phyloP scores from a whole-genome alignment of 2,797 vertebrate genomes.

The Anolis apletophallus region DNA sequence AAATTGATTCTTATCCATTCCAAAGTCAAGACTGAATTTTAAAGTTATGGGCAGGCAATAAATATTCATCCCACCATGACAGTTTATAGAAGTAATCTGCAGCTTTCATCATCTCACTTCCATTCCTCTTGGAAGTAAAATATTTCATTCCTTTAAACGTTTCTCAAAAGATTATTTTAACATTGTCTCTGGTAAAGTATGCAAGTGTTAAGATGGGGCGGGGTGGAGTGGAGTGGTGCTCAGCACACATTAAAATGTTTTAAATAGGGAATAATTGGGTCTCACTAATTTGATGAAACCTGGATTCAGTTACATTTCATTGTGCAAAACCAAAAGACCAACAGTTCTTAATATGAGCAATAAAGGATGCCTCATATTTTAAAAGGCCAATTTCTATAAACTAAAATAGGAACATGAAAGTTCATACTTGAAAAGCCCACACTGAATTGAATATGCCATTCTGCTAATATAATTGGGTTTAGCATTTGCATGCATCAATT shows the following conservation, averaged over 20 bases:
- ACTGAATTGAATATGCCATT: slow-evolving; percentile 14
- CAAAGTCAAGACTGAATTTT: not conserved
- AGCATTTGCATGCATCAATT: slow-evolving; percentile 18
- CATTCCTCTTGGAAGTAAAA: slow-evolving; percentile 11
- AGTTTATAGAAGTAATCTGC: not conserved
- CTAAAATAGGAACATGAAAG: slow-evolving; percentile 8
- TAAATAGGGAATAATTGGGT: not conserved
- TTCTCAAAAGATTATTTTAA: not conserved
- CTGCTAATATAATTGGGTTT: slow-evolving; percentile 23
- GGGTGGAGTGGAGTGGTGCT: no score
- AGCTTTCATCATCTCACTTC: not conserved
- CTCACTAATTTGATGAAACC: slow-evolving; percentile 3
- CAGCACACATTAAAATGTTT: not conserved
- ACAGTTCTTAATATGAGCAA: slow-evolving; percentile 22
- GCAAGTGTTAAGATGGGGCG: not conserved
- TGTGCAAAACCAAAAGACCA: slow-evolving; percentile 20
- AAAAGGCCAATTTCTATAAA: not conserved
- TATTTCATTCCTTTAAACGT: not conserved
- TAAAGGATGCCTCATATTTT: not conserved
- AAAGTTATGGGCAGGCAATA: not conserved
- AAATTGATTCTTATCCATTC: not conserved
- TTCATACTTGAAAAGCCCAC: slow-evolving; percentile 10
- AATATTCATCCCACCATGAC: not conserved
- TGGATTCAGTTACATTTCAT: not conserved
- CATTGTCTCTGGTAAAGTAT: not conserved